Conservation (phyloP, 1,140 invertebrate genomes). For the Caenorhabditis brenneri region DNA sequence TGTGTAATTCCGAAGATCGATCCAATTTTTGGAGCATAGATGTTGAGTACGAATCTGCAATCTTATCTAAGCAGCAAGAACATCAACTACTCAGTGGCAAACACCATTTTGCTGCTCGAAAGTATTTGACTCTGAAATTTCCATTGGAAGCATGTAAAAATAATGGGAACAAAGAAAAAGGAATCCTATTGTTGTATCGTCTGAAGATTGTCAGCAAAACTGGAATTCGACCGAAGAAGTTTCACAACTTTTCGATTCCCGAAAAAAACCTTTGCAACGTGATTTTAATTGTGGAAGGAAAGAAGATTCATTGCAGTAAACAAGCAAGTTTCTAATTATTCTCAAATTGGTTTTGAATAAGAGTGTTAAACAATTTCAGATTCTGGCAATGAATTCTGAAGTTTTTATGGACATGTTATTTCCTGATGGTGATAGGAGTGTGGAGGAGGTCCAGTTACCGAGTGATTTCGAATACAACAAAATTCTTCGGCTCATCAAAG, state of each 20-base stretch:
- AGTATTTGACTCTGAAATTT: background rate
- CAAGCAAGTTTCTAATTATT: background rate
- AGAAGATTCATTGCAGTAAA: slow-evolving; percentile 2
- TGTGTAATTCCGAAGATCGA: slow-evolving; percentile 16
- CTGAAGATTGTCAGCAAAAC: background rate
- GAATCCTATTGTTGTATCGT: no score
- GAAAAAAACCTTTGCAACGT: background rate
- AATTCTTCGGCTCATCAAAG: background rate
- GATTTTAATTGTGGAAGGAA: background rate
- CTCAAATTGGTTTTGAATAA: background rate
- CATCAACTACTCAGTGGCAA: background rate
- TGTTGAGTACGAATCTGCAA: background rate
- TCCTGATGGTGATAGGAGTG: background rate
- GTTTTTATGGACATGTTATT: background rate
- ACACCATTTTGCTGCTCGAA: background rate
- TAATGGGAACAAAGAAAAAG: background rate
- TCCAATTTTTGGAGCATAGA: background rate
- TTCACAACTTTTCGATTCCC: background rate
- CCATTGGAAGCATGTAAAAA: background rate
- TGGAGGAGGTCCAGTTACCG: background rate
- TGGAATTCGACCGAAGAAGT: background rate
- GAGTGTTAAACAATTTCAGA: background rate
- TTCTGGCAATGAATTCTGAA: slow-evolving; percentile 1
- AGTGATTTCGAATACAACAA: background rate
- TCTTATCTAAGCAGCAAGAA: background rate